Evolutionary conservation across 2,797 vertebrate species (phyloP).

Genomic region (Uromys caudimaculatus): DNA sequence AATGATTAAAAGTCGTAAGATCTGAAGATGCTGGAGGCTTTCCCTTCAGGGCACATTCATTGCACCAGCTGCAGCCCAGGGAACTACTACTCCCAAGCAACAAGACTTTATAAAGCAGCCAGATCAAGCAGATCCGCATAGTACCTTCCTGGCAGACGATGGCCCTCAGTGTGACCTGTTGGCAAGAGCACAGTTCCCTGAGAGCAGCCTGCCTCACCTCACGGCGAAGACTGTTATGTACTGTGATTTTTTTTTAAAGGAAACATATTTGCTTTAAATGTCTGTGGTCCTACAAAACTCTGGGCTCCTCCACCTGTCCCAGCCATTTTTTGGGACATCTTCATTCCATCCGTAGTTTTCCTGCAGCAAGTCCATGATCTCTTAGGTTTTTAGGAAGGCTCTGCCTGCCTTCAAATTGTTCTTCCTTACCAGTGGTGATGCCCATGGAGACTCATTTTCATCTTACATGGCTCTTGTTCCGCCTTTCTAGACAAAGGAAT

Average conservation of each 20-base stretch:
- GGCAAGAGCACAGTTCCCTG: not conserved
- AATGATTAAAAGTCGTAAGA: not conserved
- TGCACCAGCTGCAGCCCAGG: not conserved
- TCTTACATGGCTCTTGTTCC: not conserved
- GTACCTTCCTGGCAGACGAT: not conserved
- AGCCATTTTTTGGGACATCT: not conserved
- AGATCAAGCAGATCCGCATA: not conserved
- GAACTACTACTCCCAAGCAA: not conserved
- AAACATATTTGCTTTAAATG: not conserved
- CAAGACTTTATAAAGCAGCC: constrained; percentile 3
- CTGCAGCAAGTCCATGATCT: not conserved
- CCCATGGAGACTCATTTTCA: not conserved
- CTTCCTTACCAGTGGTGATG: not conserved
- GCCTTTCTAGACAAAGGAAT: not conserved
- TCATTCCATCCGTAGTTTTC: not conserved
- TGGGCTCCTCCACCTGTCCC: not conserved
- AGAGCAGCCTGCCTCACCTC: not conserved
- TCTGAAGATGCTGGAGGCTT: not conserved
- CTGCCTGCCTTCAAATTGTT: not conserved
- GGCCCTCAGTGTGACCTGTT: not conserved
- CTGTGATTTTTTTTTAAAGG: not conserved
- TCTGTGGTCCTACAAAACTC: not conserved
- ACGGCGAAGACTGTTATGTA: not conserved
- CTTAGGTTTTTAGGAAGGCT: not conserved
- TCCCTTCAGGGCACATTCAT: not conserved